Evolutionary conservation across 2,888 invertebrate species (phyloP), one percentile per base, ranked within the genome.

Genomic region (Thera obeliscata): DNA sequence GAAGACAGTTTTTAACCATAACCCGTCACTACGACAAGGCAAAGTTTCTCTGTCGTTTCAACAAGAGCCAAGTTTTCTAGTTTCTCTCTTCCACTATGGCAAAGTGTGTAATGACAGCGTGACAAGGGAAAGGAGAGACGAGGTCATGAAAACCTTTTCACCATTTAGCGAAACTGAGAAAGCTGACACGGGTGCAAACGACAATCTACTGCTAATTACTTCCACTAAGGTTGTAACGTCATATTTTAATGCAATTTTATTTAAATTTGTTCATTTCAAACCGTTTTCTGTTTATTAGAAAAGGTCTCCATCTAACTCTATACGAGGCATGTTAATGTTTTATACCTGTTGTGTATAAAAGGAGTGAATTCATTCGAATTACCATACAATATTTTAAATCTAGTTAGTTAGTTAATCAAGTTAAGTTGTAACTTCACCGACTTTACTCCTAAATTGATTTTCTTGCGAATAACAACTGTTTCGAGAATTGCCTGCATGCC

Each of bases 201-300:
- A 57, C 67, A 67, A 72, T 75, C 64, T 74, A 74, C 67, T 75
- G 70, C 67, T 76, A 79, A 83, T 78, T 78, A 75, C 76, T 75
- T 69, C 76, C 76, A 76, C 69, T 70, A 69, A 67, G 56, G 64
- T 72, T 72, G 67, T 68, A 74, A 70, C 68, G 7, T 46, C 9
- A 78, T 81, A 78, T 81, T 78, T 79, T 56, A 58, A 52, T 64
- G 33, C 5, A 9, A 52, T 52, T 33, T 8, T 52, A 33, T 3
- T 50, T 75, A 71, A 41, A 56, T 22, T 22, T 56, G n/a, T 7
- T 6, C 11, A 55, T 55, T n/a, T 11, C 5, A 36, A 35, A 55
- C 36, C 36, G 36, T 55, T 55, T 55, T 1, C 55, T 43, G 65
- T 72, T 49, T 1, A 41, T 41, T 41, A 41, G 6, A 41, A 5